Evolutionary conservation across 2,888 invertebrate species (phyloP), one percentile per base, ranked within the genome.

Genomic region (Ectobius pallidus): DNA sequence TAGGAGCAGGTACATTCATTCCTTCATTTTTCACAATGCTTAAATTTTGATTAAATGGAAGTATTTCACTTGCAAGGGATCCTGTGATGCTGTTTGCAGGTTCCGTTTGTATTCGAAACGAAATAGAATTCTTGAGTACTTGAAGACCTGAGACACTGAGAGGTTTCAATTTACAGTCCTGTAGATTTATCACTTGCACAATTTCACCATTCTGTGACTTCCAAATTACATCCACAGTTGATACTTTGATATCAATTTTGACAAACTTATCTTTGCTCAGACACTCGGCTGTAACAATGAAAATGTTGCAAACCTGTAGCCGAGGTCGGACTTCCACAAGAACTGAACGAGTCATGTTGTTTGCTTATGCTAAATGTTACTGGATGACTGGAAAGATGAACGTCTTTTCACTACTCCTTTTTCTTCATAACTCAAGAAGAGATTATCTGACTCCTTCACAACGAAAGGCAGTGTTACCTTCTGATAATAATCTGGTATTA

Each of bases 401-500:
- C 75, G 63, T 77, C 75, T 82, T 79, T 85, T 80, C 77, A 86
- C 79, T 80, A 85, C 79, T 73, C 88, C 89, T 77, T 88, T 85
- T 14, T 87, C 85, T 79, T 89, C 87, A 77, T 90, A 90, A 71
- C 89, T 85, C 52, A 87, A 85, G 78, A 90, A 92, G 25, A 96
- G 84, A 61, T 88, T 88, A 79, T 93, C 92, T 80, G 90, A 90
- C 81, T 95, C 92, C 74, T 89, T 88, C 18, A 95, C 85, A 30
- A 90, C 89, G 84, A 94, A 97, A 0, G 94, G 90, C 75, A 99
- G 80, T 0, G 92, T 91, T 0, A 91, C 90, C 80, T 89, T 90
- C 81, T 92, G 87, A 83, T 99, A 99, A 83, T 95, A 98, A 79
- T 94, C 88, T 1, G 90, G 82, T 79, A 90, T 84, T 78, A 95